Evolutionary conservation across 2,797 vertebrate genomes (phyloP).

Genomic region (Smutsia temminckii): DNA sequence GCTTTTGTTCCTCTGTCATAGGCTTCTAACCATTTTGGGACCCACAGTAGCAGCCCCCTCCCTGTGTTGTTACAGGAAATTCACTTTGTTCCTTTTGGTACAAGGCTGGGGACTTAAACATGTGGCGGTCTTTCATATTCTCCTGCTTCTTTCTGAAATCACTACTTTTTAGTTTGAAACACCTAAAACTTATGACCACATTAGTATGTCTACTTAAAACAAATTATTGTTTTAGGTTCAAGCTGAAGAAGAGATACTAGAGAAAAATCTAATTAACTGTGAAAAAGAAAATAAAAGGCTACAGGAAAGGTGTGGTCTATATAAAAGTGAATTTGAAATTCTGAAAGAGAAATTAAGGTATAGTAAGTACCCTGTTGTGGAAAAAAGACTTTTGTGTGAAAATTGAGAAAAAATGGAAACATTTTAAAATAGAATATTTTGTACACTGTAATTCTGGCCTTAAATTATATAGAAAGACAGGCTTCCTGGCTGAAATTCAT

Average conservation of each 20-base stretch:
- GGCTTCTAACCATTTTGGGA: conserved; percentile 23
- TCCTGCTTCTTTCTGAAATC: conserved; percentile 52
- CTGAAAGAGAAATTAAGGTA: conserved; percentile 86
- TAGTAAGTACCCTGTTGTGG: not conserved
- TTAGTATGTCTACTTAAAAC: conserved; percentile 54
- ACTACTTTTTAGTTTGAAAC: conserved; percentile 52
- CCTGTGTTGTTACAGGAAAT: not conserved
- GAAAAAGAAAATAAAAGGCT: conserved; percentile 85
- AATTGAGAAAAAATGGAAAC: conserved; percentile 20
- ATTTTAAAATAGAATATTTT: conserved; percentile 48
- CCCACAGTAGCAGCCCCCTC: not conserved
- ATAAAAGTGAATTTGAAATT: conserved; percentile 83
- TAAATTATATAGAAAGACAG: conserved; percentile 41
- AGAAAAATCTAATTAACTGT: conserved; percentile 82
- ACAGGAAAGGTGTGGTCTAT: conserved; percentile 82
- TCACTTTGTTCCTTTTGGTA: conserved; percentile 19
- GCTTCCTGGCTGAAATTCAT: conserved; percentile 23
- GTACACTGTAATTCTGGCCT: conserved; percentile 8
- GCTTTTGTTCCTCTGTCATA: not conserved
- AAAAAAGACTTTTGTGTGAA: conserved; percentile 32
- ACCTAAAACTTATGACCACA: not conserved
- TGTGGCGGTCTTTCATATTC: not conserved
- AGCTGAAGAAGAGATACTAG: conserved; percentile 82
- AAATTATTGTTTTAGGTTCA: conserved; percentile 84
- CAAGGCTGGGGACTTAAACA: not conserved